Percentiles rank a stretch among this genome's conserved stretches.
phyloP scores from a whole-genome alignment of 2,113 vertebrate species.

The Hassar affinis region DNA sequence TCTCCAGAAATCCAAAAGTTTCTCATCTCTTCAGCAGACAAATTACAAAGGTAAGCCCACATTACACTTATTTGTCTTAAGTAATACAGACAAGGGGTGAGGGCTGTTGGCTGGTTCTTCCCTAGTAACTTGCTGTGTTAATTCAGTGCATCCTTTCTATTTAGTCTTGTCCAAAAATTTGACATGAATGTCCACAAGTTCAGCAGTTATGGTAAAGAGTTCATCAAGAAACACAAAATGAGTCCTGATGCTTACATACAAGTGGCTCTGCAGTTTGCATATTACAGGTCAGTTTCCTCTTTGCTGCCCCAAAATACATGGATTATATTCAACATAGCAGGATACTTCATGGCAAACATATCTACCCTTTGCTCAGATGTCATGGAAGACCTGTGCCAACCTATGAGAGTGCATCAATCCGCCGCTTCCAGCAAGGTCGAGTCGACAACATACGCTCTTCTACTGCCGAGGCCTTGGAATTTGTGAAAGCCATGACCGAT shows the following conservation, averaged over 20 bases:
- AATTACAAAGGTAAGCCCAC: conserved; percentile 80
- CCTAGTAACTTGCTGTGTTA: neutral
- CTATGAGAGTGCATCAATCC: conserved; percentile 95
- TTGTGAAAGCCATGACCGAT: conserved; percentile 84
- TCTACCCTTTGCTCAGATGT: conserved; percentile 69
- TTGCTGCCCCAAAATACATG: neutral
- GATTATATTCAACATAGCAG: neutral
- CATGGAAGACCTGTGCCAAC: conserved; percentile 81
- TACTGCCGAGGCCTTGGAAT: conserved; percentile 82
- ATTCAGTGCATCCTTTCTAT: conserved; percentile 3
- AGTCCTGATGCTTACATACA: conserved; percentile 95
- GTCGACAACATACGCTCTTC: conserved; percentile 97
- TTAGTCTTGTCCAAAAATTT: conserved; percentile 83
- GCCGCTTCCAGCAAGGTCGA: conserved; percentile 85
- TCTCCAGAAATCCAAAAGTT: conserved; percentile 82
- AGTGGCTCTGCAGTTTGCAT: conserved; percentile 89
- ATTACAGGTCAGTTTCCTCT: conserved; percentile 79
- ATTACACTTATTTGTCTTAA: neutral
- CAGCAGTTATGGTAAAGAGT: conserved; percentile 86
- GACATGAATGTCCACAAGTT: conserved; percentile 87
- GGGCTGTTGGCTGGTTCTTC: neutral
- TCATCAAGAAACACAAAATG: conserved; percentile 91
- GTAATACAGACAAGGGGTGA: neutral
- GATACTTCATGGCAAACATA: neutral
- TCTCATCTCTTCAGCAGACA: conserved; percentile 81